These are phyloP conservation scores for Apolygus lucorum DNA, from an alignment of 1,140 invertebrate genomes.

Conservation along the genomic window DNA sequence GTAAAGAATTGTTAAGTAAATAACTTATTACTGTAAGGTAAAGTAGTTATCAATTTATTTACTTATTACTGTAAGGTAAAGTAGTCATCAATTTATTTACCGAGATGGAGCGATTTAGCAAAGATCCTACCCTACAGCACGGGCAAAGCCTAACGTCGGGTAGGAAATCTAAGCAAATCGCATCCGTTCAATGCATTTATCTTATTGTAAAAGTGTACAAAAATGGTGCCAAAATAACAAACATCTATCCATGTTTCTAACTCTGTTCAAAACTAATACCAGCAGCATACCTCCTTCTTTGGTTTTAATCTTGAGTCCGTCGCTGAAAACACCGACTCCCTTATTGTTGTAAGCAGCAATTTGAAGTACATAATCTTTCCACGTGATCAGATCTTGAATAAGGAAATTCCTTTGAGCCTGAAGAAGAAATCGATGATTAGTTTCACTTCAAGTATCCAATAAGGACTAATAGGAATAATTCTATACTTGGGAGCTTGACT, in stretches of 20 bases:
- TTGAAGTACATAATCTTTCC: slow-evolving; percentile 96
- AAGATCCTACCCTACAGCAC: no score
- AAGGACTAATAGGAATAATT: no score
- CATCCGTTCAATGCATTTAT: no score
- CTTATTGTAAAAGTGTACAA: background rate
- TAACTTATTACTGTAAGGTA: no score
- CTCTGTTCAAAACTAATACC: background rate
- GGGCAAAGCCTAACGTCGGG: no score
- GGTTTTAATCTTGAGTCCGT: slow-evolving; percentile 87
- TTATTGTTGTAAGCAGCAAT: slow-evolving; percentile 97
- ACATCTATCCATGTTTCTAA: no score
- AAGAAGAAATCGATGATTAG: no score
- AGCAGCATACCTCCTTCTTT: slow-evolving; percentile 65
- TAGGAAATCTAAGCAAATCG: slow-evolving; percentile 14
- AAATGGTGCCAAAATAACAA: background rate
- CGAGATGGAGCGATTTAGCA: no score
- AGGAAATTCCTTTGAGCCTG: slow-evolving; percentile 80
- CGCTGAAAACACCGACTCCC: slow-evolving; percentile 85
- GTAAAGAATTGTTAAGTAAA: no score
- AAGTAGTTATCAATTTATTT: no score
- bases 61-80: slow-evolving; percentile 18
- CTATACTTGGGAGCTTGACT: no score
- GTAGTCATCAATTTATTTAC: background rate
- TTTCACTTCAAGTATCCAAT: no score
- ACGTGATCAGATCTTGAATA: slow-evolving; percentile 89